Evolutionary conservation across 2,797 vertebrate species (phyloP), one percentile per base, ranked within the genome.

Genomic region (Typhlichthys eigenmanni): DNA sequence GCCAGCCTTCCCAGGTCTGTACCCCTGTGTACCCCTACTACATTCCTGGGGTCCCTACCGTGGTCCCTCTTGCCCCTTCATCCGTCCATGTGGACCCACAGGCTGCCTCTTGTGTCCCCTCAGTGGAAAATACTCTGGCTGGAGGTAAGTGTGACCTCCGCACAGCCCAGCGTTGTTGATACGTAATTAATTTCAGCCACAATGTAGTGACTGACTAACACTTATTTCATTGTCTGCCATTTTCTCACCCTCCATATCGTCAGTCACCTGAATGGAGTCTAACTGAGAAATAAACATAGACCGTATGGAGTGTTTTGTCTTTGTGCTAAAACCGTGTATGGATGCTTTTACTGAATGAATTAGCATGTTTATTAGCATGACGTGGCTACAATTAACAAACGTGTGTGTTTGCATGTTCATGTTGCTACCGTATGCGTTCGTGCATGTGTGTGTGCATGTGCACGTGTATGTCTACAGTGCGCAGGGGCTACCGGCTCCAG

Each of bases 401-500:
- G 53, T 45, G 29, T 61, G 48, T 61, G 24, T 14, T 32, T 32
- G 51, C 16, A 13, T 46, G n/a, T 60, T 16, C 64, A 38, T 76
- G 24, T 59, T 43, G 32, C 46, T 46, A 16, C 12, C 29, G 7
- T 69, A 59, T 67, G 52, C 63, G 24, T 50, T 2, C 34, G 57
- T 54, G 55, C 62, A 34, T 70, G 54, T 43, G 45, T 69, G 69
- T 14, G 53, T 76, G 34, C 61, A 51, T 67, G 62, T 62, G 80
- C 81, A 62, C 78, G 75, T 83, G 64, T 75, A 66, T 75, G 77
- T 91, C 81, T 52, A 76, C 94, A 90, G 96, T 95, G 80, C 86
- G 90, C 78, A 95, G 95, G 90, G 96, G 95, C 48, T 98, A 95
- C 89, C 91, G 94, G 75, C 94, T 95, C 86, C 95, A 95, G 83